Percentiles rank a stretch among this genome's conserved stretches.
phyloP scores from a whole-genome alignment of 2,113 vertebrate genomes.

The Neomonachus schauinslandi region DNA sequence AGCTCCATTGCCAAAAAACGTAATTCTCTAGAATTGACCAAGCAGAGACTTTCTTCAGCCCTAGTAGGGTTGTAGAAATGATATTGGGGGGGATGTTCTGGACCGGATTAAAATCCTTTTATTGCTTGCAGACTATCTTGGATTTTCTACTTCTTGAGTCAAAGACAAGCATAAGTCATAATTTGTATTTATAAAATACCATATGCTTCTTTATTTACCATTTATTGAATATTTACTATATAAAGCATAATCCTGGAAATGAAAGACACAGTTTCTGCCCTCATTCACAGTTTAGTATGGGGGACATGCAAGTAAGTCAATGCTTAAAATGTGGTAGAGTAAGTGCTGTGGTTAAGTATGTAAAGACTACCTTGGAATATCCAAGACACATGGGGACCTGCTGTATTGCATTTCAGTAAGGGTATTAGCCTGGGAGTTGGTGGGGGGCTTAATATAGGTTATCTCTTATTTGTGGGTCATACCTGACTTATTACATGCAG shows the following conservation, averaged over 20 bases:
- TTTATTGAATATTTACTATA: neutral
- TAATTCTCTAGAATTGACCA: neutral
- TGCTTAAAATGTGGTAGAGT: neutral
- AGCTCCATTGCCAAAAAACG: neutral
- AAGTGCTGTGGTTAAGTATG: neutral
- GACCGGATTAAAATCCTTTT: neutral
- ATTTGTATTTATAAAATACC: neutral
- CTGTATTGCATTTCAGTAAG: neutral
- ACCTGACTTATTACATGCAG: neutral
- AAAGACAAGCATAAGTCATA: neutral
- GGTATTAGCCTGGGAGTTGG: neutral
- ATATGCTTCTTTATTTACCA: neutral
- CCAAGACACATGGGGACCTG: neutral
- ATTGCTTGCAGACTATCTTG: neutral
- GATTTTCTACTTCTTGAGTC: slow-evolving; percentile 3
- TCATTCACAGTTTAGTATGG: neutral
- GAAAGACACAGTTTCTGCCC: neutral
- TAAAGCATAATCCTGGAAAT: neutral
- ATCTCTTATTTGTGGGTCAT: neutral
- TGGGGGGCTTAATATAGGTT: neutral
- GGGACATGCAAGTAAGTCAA: neutral
- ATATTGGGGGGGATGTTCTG: neutral
- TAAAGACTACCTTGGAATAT: neutral
- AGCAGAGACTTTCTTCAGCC: neutral
- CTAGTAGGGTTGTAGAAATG: neutral